These are phyloP conservation scores for Platichthys stellatus DNA, from an alignment of 2,113 vertebrate species.

Conservation along the genomic window DNA sequence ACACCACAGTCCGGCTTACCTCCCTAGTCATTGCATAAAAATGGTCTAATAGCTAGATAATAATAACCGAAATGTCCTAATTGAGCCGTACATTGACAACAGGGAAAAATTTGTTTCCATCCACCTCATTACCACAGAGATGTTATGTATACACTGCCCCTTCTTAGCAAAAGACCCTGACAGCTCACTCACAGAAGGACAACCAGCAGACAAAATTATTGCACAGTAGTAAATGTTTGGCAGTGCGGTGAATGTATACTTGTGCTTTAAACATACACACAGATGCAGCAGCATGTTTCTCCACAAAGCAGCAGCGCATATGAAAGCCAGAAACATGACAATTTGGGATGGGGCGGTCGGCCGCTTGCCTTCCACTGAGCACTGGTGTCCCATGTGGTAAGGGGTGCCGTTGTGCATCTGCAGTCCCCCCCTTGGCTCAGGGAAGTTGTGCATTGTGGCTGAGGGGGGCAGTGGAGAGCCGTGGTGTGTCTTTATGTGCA, in stretches of 20 bases:
- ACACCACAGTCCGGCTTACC: background rate
- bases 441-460: slow-evolving; percentile 90
- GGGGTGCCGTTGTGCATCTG: slow-evolving; percentile 97
- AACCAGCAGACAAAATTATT: background rate
- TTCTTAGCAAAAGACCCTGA: slow-evolving; percentile 9
- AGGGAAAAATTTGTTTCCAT: background rate
- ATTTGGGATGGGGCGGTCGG: slow-evolving; percentile 82
- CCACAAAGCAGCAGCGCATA: slow-evolving; percentile 75
- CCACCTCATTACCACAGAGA: background rate
- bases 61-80: background rate
- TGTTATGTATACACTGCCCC: background rate
- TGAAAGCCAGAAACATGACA: slow-evolving; percentile 71
- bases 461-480: slow-evolving; percentile 91
- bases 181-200: slow-evolving; percentile 3
- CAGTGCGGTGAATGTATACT: slow-evolving; percentile 54
- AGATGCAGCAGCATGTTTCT: slow-evolving; percentile 70
- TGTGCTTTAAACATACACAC: slow-evolving; percentile 52
- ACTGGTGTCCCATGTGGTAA: slow-evolving; percentile 99
- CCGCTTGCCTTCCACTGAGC: slow-evolving; percentile 99
- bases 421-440: slow-evolving; percentile 91
- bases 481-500: slow-evolving; percentile 99
- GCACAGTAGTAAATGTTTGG: slow-evolving; percentile 28
- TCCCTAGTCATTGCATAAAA: background rate
- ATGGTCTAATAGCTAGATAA: background rate
- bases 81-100: background rate